Evolutionary conservation across 2,888 invertebrate genomes (phyloP), one percentile per base, ranked within the genome.

Genomic region (Eristalinus aeneus): DNA sequence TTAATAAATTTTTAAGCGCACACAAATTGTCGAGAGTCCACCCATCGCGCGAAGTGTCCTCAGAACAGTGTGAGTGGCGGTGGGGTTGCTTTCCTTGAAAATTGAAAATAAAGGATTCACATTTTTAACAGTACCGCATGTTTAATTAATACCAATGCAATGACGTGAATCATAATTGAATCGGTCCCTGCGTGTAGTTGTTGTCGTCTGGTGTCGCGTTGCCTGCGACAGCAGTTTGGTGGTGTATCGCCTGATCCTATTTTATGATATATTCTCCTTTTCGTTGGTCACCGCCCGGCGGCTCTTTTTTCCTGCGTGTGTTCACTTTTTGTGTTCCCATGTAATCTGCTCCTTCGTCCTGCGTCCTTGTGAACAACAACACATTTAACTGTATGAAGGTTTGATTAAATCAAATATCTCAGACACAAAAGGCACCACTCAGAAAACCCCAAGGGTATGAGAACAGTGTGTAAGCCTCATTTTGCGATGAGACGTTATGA

Each of bases 91-190:
- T 69, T 64, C 9, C 36, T 53, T 16, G 71, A 68, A 80, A 84
- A 85, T 85, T 85, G 84, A 85, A 85, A 75, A 80, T 84, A 75
- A 84, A 80, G 61, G 65, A 84, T 80, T 80, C 53, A 74, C 46
- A 16, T 8, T 16, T 56, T 65, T 54, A 54, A 84, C 80, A 71
- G 60, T 67, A 16, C 61, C 67, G 56, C 31, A 72, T 81, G 81
- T 76, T 85, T 85, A 72, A 81, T 85, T 85, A 81, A 85, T 79
- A 60, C 23, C 60, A 73, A 73, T 65, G 46, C 72, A 78, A 81
- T 81, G 81, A 76, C 76, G 81, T 85, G 85, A 85, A 81, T 73
- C 85, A 76, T 81, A 76, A 81, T 85, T 85, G 75, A 85, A 85
- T 76, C 12, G 6, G n/a, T 54, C 36, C 11, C 67, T 46, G 65